Evolutionary conservation across 2,888 invertebrate genomes (phyloP).

Genomic region (Limnephilus lunatus): DNA sequence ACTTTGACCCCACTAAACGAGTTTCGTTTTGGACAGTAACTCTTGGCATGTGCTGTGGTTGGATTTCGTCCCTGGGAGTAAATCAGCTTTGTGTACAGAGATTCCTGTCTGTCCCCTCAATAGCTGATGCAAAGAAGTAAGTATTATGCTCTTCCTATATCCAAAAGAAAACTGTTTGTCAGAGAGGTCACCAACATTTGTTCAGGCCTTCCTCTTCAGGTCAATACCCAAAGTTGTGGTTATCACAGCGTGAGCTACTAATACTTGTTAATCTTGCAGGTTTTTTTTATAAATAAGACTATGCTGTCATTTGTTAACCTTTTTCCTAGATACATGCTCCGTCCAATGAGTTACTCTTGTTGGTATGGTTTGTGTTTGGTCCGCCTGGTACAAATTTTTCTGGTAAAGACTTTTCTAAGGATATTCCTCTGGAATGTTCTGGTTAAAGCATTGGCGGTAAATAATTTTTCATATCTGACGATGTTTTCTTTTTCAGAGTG

Average conservation of each 20-base stretch:
- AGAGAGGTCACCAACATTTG: no score
- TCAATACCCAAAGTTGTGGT: no score
- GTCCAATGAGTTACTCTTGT: neutral
- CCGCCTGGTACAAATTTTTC: neutral
- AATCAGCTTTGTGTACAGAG: slow-evolving; percentile 80
- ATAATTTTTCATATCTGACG: neutral
- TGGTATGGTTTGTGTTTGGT: neutral
- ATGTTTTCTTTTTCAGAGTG: slow-evolving; percentile 59
- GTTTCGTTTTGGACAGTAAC: slow-evolving; percentile 80
- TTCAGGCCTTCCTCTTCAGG: no score
- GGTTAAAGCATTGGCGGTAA: neutral
- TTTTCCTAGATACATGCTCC: neutral
- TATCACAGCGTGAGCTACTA: no score
- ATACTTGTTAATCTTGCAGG: no score
- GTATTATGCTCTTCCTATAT: slow-evolving; percentile 19
- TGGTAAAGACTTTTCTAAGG: neutral
- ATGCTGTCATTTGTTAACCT: neutral
- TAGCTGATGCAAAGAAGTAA: slow-evolving; percentile 76
- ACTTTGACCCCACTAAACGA: slow-evolving; percentile 78
- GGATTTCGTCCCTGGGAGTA: slow-evolving; percentile 77
- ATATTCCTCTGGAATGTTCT: neutral
- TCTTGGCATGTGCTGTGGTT: slow-evolving; percentile 78
- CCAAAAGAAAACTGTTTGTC: neutral
- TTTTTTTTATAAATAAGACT: no score
- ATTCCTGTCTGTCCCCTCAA: slow-evolving; percentile 79